A percentile compares a stretch with the other conserved stretches of the same genome.
These are phyloP conservation scores for Copidosoma floridanum DNA, from an alignment of 1,140 invertebrate species.

Conservation along the genomic window DNA sequence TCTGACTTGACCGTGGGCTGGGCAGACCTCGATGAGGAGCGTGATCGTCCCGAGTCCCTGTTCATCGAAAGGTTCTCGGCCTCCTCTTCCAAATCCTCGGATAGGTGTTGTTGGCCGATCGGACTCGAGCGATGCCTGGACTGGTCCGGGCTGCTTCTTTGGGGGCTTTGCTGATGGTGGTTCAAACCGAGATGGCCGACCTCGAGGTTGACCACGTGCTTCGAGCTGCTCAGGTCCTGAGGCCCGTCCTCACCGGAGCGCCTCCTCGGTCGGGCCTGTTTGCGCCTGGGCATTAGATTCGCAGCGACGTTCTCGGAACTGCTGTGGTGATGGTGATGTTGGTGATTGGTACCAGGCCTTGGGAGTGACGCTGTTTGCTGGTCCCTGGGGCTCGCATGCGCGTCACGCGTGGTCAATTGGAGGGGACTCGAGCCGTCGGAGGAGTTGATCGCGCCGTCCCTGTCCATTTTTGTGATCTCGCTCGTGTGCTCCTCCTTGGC, in stretches of 20 bases:
- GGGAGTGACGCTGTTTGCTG: too few relatives aligned
- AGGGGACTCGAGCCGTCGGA: too few relatives aligned
- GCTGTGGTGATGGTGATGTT: slow-evolving; percentile 25
- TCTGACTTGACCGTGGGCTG: background rate
- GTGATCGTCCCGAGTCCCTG: slow-evolving; percentile 39
- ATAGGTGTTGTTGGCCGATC: slow-evolving; percentile 29
- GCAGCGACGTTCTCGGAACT: slow-evolving; percentile 50
- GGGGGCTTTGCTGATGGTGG: background rate
- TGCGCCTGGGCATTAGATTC: slow-evolving; percentile 69
- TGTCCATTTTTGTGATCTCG: too few relatives aligned
- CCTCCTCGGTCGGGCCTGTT: slow-evolving; percentile 76
- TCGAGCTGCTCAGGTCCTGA: slow-evolving; percentile 60
- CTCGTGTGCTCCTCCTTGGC: too few relatives aligned
- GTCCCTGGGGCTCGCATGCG: too few relatives aligned
- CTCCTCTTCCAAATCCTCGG: slow-evolving; percentile 45
- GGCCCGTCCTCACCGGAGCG: slow-evolving; percentile 73
- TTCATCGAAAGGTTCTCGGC: slow-evolving; percentile 55
- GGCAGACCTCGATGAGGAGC: slow-evolving; percentile 33
- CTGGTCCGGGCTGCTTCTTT: slow-evolving; percentile 29
- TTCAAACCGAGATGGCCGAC: slow-evolving; percentile 41
- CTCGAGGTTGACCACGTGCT: slow-evolving; percentile 48
- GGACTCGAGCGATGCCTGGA: slow-evolving; percentile 1
- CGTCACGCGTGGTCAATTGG: too few relatives aligned
- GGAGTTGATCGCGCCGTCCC: too few relatives aligned
- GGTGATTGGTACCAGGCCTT: too few relatives aligned